Evolutionary conservation across 2,888 invertebrate genomes (phyloP).

Genomic region (Perizoma affinitatum): DNA sequence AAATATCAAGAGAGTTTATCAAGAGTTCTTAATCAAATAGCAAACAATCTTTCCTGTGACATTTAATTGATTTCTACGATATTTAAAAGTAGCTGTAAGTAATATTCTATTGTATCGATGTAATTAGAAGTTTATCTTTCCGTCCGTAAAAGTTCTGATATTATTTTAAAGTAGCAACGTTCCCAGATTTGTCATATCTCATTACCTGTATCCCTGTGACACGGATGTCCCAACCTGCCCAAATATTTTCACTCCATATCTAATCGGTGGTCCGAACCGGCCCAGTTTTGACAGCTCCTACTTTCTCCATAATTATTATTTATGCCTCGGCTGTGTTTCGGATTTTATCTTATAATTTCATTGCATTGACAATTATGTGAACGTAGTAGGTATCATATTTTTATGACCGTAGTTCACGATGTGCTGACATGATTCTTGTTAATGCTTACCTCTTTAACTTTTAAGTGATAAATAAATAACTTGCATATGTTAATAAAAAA

Average conservation of each 20-base stretch:
- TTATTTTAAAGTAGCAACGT: constrained; percentile 6
- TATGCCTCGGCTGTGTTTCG: constrained; percentile 52
- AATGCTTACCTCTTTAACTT: constrained; percentile 17
- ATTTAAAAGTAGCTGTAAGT: no score
- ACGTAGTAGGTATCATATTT: constrained; percentile 40
- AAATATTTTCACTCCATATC: constrained; percentile 65
- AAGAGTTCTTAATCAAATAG: no score
- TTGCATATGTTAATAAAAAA: no score
- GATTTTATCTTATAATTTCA: constrained; percentile 51
- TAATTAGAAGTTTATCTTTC: no score
- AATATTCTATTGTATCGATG: no score
- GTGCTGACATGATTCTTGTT: constrained; percentile 30
- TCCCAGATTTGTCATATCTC: constrained; percentile 34
- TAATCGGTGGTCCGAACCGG: constrained; percentile 52
- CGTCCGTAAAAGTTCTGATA: background rate
- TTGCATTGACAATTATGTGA: constrained; percentile 48
- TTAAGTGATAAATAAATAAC: background rate
- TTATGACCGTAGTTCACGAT: constrained; percentile 37
- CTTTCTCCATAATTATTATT: constrained; percentile 82
- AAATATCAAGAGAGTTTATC: no score
- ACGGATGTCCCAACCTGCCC: constrained; percentile 45
- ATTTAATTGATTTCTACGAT: no score
- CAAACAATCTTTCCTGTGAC: no score
- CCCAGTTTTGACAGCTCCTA: constrained; percentile 45
- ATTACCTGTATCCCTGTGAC: constrained; percentile 22